A percentile compares a stretch with the other conserved stretches of the same genome.
phyloP scores from a whole-genome alignment of 2,888 invertebrate genomes.

The Druceiella hillmani region DNA sequence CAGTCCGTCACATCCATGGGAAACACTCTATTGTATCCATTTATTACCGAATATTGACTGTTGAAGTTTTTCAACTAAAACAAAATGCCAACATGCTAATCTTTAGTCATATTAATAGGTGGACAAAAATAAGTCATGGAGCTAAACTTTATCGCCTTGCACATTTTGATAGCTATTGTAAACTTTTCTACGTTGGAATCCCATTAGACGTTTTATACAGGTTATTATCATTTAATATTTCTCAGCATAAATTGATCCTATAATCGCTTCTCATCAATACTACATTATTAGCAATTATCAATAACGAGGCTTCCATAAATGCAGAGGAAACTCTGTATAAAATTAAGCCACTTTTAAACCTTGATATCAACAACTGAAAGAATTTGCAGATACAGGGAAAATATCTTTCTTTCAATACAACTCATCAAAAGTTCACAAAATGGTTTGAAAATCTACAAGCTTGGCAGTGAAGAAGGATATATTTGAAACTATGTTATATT shows the following conservation, averaged over 20 bases:
- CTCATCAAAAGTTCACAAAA: conserved; percentile 23
- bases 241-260: conserved; percentile 15
- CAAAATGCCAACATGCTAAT: conserved; percentile 12
- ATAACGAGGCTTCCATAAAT: no score
- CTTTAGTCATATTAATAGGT: no score
- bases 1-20: no score
- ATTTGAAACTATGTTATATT: conserved; percentile 20
- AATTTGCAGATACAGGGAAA: conserved; percentile 14
- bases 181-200: conserved; percentile 16
- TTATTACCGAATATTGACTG: no score
- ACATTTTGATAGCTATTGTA: conserved; percentile 18
- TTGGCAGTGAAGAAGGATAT: conserved; percentile 14
- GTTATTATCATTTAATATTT: conserved; percentile 10
- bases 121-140: conserved; percentile 16
- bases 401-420: conserved; percentile 19
- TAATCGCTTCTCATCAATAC: conserved; percentile 16
- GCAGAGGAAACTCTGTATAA: conserved; percentile 16
- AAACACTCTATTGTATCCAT: no score
- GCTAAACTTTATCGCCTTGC: no score
- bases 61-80: conserved; percentile 16
- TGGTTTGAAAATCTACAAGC: conserved; percentile 22
- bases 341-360: conserved; percentile 15
- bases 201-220: conserved; percentile 14
- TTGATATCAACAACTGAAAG: conserved; percentile 14
- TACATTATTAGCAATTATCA: conserved; percentile 19